A percentile compares a stretch with the other conserved stretches of the same genome.
Conservation (phyloP, 2,113 vertebrate genomes). For the Sorex araneus region DNA sequence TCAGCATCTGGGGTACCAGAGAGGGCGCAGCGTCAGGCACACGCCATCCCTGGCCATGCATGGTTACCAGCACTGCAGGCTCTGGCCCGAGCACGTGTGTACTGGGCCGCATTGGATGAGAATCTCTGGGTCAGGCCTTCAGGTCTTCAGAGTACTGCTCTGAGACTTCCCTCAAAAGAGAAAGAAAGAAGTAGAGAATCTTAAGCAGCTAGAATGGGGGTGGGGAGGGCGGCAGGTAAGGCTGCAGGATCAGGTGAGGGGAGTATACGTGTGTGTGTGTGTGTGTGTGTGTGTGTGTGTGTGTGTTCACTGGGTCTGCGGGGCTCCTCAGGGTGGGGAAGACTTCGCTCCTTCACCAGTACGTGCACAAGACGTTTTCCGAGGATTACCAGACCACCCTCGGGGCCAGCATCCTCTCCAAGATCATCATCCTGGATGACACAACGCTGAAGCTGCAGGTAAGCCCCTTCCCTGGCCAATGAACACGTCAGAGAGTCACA, state of each 20-base stretch:
- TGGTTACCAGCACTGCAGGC: too few species aligned
- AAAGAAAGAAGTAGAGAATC: background rate
- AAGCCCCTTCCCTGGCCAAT: conserved; percentile 33
- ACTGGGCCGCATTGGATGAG: too few species aligned
- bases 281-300: background rate
- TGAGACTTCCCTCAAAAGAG: too few species aligned
- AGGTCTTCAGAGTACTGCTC: too few species aligned
- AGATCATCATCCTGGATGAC: conserved; percentile 85
- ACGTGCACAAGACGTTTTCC: conserved; percentile 90
- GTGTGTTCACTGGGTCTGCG: background rate
- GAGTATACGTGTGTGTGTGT: too few species aligned
- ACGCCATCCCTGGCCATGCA: too few species aligned
- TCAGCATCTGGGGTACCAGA: background rate
- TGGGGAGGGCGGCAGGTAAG: too few species aligned
- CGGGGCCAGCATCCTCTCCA: conserved; percentile 91
- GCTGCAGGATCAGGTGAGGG: too few species aligned
- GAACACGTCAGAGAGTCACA: background rate
- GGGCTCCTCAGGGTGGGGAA: conserved; percentile 89
- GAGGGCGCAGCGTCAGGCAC: too few species aligned
- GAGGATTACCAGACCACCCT: conserved; percentile 92
- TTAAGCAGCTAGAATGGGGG: background rate
- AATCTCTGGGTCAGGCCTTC: too few species aligned
- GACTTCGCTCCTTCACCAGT: conserved; percentile 92
- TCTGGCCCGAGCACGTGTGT: too few species aligned
- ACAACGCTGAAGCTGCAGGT: conserved; percentile 91